A percentile compares a stretch with the other conserved stretches of the same genome.
phyloP scores from a whole-genome alignment of 2,797 vertebrate genomes.

The Halcyon smyrnensis region DNA sequence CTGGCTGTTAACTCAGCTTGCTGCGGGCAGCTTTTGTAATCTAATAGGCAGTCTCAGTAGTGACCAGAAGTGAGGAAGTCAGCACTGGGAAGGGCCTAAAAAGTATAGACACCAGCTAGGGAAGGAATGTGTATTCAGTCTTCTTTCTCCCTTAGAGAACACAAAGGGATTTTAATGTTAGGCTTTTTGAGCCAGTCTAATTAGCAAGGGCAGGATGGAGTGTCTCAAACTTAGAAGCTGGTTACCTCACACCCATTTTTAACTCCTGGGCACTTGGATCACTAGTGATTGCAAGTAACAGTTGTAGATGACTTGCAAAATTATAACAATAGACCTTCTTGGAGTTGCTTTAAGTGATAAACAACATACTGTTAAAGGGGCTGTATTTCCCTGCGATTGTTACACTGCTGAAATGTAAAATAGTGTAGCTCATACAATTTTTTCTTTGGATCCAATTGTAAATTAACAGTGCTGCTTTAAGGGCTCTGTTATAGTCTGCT shows the following conservation, averaged over 20 bases:
- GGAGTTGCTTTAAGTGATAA: neutral
- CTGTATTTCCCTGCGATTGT: neutral
- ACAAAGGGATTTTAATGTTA: neutral
- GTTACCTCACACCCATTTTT: rapidly evolving
- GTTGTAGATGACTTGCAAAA: neutral
- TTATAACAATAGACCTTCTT: neutral
- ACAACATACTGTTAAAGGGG: neutral
- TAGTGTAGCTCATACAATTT: neutral
- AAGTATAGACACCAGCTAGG: neutral
- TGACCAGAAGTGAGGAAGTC: neutral
- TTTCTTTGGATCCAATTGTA: neutral
- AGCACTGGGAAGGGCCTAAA: neutral
- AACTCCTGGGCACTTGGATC: neutral
- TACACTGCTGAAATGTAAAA: neutral
- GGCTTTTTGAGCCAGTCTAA: neutral
- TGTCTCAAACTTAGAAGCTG: neutral
- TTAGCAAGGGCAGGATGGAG: neutral
- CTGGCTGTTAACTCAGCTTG: neutral
- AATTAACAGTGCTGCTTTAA: neutral
- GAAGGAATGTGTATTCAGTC: neutral
- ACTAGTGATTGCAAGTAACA: neutral
- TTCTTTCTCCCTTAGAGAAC: neutral
- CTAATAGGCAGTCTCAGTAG: neutral
- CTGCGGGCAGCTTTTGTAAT: neutral
- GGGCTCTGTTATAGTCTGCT: neutral